Evolutionary conservation across 1,140 invertebrate genomes (phyloP).

Genomic region (Scaptomyza graminum): DNA sequence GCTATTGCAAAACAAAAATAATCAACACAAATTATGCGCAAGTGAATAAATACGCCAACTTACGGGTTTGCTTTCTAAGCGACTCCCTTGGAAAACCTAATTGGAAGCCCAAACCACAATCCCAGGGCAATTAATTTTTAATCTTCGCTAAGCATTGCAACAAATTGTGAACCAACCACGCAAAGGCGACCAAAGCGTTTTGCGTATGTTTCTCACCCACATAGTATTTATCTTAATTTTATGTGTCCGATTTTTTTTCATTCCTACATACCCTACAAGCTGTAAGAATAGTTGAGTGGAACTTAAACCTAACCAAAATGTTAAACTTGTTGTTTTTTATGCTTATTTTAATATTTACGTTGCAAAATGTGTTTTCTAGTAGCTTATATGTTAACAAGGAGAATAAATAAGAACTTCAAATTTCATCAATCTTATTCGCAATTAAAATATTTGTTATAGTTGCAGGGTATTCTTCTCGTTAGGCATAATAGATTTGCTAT

Average conservation of each 20-base stretch:
- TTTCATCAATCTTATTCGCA: too few relatives aligned
- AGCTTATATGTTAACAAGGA: too few relatives aligned
- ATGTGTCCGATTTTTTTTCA: constrained; percentile 21
- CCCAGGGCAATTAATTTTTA: constrained; percentile 72
- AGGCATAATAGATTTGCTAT: not conserved
- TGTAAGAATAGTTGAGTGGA: not conserved
- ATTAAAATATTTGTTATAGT: not conserved
- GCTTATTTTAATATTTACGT: too few relatives aligned
- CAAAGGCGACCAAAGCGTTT: constrained; percentile 23
- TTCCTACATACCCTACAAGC: constrained; percentile 11
- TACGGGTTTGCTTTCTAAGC: not conserved
- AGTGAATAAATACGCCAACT: constrained; percentile 59
- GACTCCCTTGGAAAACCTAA: not conserved
- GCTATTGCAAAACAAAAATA: constrained; percentile 52
- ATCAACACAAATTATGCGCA: constrained; percentile 74
- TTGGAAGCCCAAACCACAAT: constrained; percentile 9
- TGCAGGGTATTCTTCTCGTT: constrained; percentile 14
- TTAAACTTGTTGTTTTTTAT: too few relatives aligned
- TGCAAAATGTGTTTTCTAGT: too few relatives aligned
- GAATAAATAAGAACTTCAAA: too few relatives aligned
- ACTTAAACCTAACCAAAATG: too few relatives aligned
- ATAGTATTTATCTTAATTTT: constrained; percentile 48
- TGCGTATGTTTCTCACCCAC: constrained; percentile 41
- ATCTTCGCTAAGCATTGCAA: constrained; percentile 69
- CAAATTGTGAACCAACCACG: constrained; percentile 58